Conservation (phyloP, 2,888 invertebrate genomes). For the Macaria notata region DNA sequence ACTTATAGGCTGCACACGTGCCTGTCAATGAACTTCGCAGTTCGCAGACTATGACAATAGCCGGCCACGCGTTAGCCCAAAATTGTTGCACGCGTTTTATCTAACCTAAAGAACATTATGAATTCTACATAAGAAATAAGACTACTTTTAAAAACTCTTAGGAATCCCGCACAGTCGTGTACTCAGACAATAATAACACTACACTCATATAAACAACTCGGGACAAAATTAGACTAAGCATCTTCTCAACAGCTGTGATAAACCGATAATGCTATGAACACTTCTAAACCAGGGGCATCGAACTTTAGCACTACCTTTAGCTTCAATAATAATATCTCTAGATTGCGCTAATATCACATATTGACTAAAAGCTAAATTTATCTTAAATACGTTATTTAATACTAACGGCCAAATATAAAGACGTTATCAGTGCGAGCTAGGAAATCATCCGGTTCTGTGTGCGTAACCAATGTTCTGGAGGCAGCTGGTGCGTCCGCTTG, state of each 20-base stretch:
- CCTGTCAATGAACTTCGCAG: conserved; percentile 79
- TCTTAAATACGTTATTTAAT: conserved; percentile 45
- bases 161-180: no score
- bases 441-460: conserved; percentile 85
- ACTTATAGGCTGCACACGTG: conserved; percentile 77
- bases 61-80: conserved; percentile 52
- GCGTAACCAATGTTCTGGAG: conserved; percentile 76
- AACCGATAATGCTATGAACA: conserved; percentile 32
- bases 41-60: conserved; percentile 63
- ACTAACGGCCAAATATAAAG: conserved; percentile 86
- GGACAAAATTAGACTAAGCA: conserved; percentile 11
- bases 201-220: conserved; percentile 5
- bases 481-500: conserved; percentile 83
- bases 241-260: conserved; percentile 10
- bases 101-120: conserved; percentile 12
- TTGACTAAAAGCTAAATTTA: conserved; percentile 21
- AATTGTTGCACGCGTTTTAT: conserved; percentile 37
- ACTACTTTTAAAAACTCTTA: no score
- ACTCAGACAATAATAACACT: conserved; percentile 1
- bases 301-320: conserved; percentile 49
- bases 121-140: no score
- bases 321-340: conserved; percentile 33
- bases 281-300: conserved; percentile 55
- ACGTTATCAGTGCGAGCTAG: conserved; percentile 86
- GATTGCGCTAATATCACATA: conserved; percentile 17